Percentiles rank a stretch among this genome's conserved stretches.
Conservation (phyloP, 2,113 vertebrate genomes). For the Anhinga anhinga region DNA sequence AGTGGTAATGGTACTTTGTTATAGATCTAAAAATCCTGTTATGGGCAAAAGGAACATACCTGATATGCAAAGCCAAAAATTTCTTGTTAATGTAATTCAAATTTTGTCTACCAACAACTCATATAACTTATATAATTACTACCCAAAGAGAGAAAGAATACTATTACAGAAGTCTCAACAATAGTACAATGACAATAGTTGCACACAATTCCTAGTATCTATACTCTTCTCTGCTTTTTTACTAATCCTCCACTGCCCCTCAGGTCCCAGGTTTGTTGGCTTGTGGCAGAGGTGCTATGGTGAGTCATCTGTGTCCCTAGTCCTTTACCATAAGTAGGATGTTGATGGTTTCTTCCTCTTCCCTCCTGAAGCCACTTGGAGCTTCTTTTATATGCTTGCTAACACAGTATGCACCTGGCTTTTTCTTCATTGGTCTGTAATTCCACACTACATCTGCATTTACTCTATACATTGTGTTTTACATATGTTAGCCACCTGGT, state of each 20-base stretch:
- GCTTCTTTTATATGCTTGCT: not conserved
- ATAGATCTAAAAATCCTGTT: not conserved
- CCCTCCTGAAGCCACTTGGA: not conserved
- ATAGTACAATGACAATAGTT: not conserved
- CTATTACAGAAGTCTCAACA: not conserved
- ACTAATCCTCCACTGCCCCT: not conserved
- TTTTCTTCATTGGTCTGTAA: not conserved
- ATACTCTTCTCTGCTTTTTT: not conserved
- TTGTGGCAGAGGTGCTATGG: not conserved
- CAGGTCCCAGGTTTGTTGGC: not conserved
- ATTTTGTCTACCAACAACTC: not conserved
- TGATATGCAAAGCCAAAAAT: not conserved
- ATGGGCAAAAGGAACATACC: not conserved
- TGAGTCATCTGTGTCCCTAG: not conserved
- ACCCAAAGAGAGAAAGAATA: not conserved
- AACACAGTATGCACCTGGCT: not conserved
- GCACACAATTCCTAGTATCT: not conserved
- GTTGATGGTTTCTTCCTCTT: not conserved
- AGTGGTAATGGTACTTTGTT: not conserved
- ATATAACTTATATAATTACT: not conserved
- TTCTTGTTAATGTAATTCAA: not conserved
- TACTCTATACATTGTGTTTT: not conserved
- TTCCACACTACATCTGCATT: not conserved
- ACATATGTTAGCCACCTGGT: not conserved
- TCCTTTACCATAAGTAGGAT: not conserved